Conservation (phyloP, 2,113 vertebrate species). For the Craseonycteris thonglongyai region DNA sequence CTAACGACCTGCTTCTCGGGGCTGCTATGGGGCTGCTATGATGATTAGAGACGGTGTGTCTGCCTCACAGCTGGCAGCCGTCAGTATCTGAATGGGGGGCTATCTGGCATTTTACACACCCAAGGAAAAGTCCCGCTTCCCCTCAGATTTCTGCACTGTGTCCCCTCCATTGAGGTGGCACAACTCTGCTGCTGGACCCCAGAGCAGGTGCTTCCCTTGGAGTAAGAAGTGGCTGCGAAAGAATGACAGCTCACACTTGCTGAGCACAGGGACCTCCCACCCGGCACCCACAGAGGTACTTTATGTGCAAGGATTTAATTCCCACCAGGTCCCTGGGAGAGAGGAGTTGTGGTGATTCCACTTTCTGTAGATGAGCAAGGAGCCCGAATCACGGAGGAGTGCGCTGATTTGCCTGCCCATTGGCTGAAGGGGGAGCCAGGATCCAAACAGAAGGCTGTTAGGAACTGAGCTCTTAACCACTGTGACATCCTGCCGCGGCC, state of each 20-base stretch:
- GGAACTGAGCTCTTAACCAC: neutral
- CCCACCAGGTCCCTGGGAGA: neutral
- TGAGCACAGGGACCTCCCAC: neutral
- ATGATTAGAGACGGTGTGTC: neutral
- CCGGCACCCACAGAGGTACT: fast-evolving
- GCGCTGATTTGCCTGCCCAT: too few species aligned
- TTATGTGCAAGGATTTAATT: neutral
- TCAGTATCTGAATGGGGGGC: neutral
- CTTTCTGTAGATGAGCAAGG: neutral
- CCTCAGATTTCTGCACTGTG: neutral
- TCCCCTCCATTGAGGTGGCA: neutral
- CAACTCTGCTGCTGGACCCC: neutral
- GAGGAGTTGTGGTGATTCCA: neutral
- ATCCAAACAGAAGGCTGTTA: neutral
- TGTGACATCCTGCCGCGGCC: neutral
- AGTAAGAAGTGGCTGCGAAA: neutral
- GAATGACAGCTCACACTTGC: neutral
- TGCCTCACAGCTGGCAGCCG: too few species aligned
- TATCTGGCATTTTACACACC: neutral
- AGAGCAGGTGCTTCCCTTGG: neutral
- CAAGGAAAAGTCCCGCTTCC: neutral
- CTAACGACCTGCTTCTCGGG: neutral
- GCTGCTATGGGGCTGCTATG: too few species aligned
- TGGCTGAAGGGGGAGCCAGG: neutral
- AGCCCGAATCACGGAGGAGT: neutral